These are phyloP conservation scores for Heliconius cydno DNA, from an alignment of 2,888 invertebrate species.

Conservation along the genomic window DNA sequence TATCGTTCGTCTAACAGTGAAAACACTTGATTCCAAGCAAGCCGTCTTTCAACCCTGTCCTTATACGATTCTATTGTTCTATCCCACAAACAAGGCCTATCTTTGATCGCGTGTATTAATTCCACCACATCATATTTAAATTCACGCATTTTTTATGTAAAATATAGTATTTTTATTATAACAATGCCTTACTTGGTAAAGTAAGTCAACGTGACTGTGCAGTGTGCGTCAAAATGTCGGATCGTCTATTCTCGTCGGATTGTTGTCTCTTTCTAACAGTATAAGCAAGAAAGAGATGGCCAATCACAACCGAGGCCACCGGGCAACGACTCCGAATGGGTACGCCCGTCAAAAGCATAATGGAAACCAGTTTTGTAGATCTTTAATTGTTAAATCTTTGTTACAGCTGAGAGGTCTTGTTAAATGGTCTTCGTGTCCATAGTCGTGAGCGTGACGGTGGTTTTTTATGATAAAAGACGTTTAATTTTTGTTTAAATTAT, in stretches of 20 bases:
- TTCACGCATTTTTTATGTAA: conserved; percentile 59
- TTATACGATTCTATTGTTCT: conserved; percentile 71
- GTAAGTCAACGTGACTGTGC: conserved; percentile 55
- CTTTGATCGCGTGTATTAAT: conserved; percentile 62
- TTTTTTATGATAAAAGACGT: conserved; percentile 15
- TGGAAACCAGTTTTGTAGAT: conserved; percentile 25
- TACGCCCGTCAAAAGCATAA: conserved; percentile 38
- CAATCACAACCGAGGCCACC: conserved; percentile 60
- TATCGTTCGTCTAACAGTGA: conserved; percentile 63
- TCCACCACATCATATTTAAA: conserved; percentile 70
- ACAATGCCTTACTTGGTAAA: conserved; percentile 53
- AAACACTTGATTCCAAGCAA: conserved; percentile 75
- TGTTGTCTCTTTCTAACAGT: conserved; percentile 30
- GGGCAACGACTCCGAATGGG: conserved; percentile 63
- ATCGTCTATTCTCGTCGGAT: conserved; percentile 52
- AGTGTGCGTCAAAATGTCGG: conserved; percentile 66
- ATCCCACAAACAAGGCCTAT: conserved; percentile 74
- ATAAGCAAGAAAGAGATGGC: conserved; percentile 32
- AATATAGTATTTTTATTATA: conserved; percentile 11
- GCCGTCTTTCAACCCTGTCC: conserved; percentile 68
- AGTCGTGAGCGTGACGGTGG: conserved; percentile 35
- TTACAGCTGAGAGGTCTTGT: neutral
- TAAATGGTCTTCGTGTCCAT: neutral
- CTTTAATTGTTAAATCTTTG: neutral
- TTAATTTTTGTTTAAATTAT: neutral